Base-by-base conservation (phyloP, 2,113 vertebrate species). In the Otus sunia region DNA sequence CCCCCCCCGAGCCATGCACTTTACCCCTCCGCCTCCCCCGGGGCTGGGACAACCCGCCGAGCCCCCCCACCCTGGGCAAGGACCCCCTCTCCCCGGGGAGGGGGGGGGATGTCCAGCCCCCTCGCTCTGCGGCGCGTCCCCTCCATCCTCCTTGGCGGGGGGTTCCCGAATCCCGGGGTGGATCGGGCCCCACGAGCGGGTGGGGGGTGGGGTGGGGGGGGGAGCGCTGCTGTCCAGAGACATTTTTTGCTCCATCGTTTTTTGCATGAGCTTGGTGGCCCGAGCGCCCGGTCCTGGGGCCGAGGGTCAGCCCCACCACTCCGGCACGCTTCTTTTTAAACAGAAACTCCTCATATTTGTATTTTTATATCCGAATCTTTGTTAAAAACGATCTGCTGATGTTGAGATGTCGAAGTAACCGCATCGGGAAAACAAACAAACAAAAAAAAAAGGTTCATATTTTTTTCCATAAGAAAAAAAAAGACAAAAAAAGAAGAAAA, bases 281-380 rank as follows among this genome's bases (percentile, higher is more conserved):
- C 96, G 85, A 97, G 98, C 98, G 98, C 98, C 99, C 98, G 98
- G 91, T 88, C 92, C 95, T 95, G 98, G 98, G 98, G 98, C 98
- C 98, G 93, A 97, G 98, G 97, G 96, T 97, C 98, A 98, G 95
- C 93, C 95, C 96, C 98, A 98, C 97, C 98, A 98, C 97, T 98
- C 98, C 97, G 97, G 98, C 98, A 99, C 98, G 98, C 98, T 99
- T 99, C 98, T 99, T 99, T 99, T 99, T 99, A 99, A 95, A 99
- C 97, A 98, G 98, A 98, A 97, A 98, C 96, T 97, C 98, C 95
- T 99, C 98, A 99, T 98, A 99, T 99, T 99, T 99, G 99, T 99
- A 99, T 99, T 99, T 99, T 99, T 99, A 99, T 99, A 99, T 99
- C 98, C 98, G 98, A 99, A 99, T 99, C 98, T 99, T 99, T 99